Conservation (phyloP, 92 coral and sea anemone genomes). For the Phenganax stokvisi region DNA sequence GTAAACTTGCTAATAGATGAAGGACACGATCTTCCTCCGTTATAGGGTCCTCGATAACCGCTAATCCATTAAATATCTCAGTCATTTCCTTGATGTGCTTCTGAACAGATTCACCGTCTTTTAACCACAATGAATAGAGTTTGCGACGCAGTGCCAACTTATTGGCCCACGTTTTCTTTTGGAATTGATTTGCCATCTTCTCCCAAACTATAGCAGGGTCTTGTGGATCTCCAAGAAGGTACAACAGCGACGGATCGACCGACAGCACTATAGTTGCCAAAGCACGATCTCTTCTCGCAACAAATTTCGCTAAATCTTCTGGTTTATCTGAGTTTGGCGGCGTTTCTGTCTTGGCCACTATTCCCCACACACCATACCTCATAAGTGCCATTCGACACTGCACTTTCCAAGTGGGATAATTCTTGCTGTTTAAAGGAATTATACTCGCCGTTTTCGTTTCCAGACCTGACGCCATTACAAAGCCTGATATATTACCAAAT, state of each 20-base stretch:
- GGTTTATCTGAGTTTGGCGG: background rate
- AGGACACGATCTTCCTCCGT: conserved; percentile 44
- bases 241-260: conserved; percentile 48
- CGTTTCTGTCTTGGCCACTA: background rate
- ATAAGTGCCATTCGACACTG: conserved; percentile 20
- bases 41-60: conserved; percentile 44
- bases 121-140: conserved; percentile 30
- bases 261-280: conserved; percentile 53
- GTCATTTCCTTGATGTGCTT: conserved; percentile 51
- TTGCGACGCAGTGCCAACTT: conserved; percentile 48
- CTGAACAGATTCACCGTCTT: conserved; percentile 46
- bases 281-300: conserved; percentile 41
- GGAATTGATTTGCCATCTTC: conserved; percentile 46
- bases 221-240: conserved; percentile 27
- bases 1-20: conserved; percentile 49
- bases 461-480: too few relatives aligned
- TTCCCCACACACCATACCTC: conserved; percentile 11
- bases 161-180: conserved; percentile 51
- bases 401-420: conserved; percentile 6
- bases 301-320: conserved; percentile 34
- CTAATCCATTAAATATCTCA: conserved; percentile 45
- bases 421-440: too few relatives aligned
- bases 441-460: too few relatives aligned
- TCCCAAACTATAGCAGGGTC: conserved; percentile 47
- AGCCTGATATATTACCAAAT: background rate